Base-by-base conservation (phyloP, 2,113 vertebrate species). In the Varanus komodoensis region DNA sequence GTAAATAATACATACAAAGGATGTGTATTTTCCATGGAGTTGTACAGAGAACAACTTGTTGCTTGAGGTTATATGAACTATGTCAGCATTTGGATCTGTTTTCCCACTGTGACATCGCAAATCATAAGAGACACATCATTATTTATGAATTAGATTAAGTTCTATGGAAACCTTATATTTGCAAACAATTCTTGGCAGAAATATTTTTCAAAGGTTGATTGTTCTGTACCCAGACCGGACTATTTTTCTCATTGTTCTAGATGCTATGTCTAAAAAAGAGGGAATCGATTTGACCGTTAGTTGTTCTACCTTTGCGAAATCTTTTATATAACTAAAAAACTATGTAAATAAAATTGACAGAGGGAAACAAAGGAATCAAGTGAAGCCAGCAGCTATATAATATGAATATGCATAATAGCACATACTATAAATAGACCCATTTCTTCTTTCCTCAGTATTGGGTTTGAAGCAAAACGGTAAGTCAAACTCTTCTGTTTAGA, bases 131-230 rank as follows among this genome's bases (percentile, higher is more conserved):
- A 32, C 25, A 21, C 61, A 44, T 71, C 8, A 54, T 90, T 86
- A 80, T 79, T 78, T 69, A 71, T 79, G n/a, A 85, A 89, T 85
- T 71, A 71, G 64, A 90, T 86, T 3, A 81, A 88, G 64, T 15
- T 25, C 23, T 80, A 44, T 80, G 25, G 83, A 90, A 90, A 90
- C 50, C 23, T 52, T 57, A 90, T 48, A 79, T 11, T 69, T 57
- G 75, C 77, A 79, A 86, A 86, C 48, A 86, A 32, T 71, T 80
- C 77, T 57, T 21, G 54, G 7, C 12, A 57, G 44, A 52, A 89
- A 77, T 48, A 57, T 44, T 85, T 78, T 34, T 68, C 82, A 44
- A 78, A 80, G 15, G 14, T 61, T 48, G 69, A 54, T 80, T 80
- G 48, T 69, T 67, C 73, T 19, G 21, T 71, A 25, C 48, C 67